Conservation (phyloP, 1,140 invertebrate species). For the Hylaeus anthracinus region DNA sequence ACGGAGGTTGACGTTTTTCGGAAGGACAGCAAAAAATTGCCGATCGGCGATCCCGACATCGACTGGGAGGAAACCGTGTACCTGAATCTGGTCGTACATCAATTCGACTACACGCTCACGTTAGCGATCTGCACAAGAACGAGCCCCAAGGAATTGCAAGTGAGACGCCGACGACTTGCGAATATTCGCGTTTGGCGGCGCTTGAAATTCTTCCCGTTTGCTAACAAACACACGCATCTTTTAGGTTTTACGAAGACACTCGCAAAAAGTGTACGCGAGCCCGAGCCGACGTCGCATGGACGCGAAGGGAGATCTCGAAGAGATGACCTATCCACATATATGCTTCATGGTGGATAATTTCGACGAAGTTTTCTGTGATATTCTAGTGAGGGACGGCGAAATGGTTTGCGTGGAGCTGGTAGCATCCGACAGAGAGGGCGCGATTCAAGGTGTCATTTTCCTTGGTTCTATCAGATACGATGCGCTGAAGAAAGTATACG, state of each 20-base stretch:
- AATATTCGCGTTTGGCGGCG: too few relatives aligned
- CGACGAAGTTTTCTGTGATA: conserved; percentile 98
- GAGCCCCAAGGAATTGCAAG: conserved; percentile 97
- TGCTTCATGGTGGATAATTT: conserved; percentile 99
- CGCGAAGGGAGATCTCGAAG: conserved; percentile 98
- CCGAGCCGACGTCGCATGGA: conserved; percentile 98
- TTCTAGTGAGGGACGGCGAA: conserved; percentile 97
- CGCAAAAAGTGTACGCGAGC: conserved; percentile 97
- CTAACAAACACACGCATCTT: neutral
- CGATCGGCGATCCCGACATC: conserved; percentile 96
- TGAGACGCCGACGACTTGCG: conserved; percentile 65
- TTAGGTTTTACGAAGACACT: conserved; percentile 92
- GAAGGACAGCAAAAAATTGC: conserved; percentile 97
- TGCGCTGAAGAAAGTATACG: conserved; percentile 97
- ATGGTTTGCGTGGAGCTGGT: conserved; percentile 99
- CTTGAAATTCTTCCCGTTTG: too few relatives aligned
- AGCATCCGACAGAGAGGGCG: conserved; percentile 91
- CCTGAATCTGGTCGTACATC: conserved; percentile 98
- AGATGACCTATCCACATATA: conserved; percentile 99
- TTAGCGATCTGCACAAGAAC: conserved; percentile 98
- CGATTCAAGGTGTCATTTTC: conserved; percentile 95
- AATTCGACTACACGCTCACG: conserved; percentile 98
- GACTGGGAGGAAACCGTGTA: conserved; percentile 99
- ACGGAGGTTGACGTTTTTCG: conserved; percentile 97
- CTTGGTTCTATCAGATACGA: conserved; percentile 98